Base-by-base conservation (phyloP, 2,888 invertebrate species). In the Sinhomidia bicolor region DNA sequence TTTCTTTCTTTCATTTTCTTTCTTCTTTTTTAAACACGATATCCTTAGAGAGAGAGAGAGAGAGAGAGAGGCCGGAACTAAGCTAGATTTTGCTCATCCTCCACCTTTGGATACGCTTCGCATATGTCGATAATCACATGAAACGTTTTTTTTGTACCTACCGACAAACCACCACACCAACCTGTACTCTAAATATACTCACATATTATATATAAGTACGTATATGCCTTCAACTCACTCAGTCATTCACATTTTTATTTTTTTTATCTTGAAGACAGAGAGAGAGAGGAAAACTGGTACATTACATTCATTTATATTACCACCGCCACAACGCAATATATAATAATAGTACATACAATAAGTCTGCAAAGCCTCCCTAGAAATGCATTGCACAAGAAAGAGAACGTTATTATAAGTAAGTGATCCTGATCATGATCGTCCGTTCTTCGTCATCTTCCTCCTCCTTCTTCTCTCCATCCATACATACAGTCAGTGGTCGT, bases 61-160 rank as follows among this genome's bases (percentile, higher is more conserved):
- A n/a, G n/a, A n/a, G n/a, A 80, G 81, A 85, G 65, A 85, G 89
- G 82, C 89, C 89, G 89, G 89, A 89, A 89, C 89, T 89, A 89
- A 89, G 89, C 89, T 89, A 89, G 85, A 89, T 89, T 86, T 89
- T 89, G 89, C 89, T 85, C 89, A 89, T 89, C 89, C 89, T 89
- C 85, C 81, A 81, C 86, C 79, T 83, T 89, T 85, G 83, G 92
- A 90, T 91, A 90, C 92, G 92, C 91, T 92, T 91, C 90, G 91
- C 91, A 90, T 90, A 91, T 90, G 91, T 90, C 90, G 89, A 89
- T 90, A 89, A 89, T 89, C 85, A 85, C 80, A 80, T 85, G 78
- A 83, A 74, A 23, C n/a, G n/a, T n/a, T n/a, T n/a, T 26, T 41
- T 57, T 41, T 82, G 14, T 68, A 47, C 47, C 36, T 84, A 71